Evolutionary conservation across 2,888 invertebrate species (phyloP), one percentile per base, ranked within the genome.

Genomic region (Drosophila anomelani): DNA sequence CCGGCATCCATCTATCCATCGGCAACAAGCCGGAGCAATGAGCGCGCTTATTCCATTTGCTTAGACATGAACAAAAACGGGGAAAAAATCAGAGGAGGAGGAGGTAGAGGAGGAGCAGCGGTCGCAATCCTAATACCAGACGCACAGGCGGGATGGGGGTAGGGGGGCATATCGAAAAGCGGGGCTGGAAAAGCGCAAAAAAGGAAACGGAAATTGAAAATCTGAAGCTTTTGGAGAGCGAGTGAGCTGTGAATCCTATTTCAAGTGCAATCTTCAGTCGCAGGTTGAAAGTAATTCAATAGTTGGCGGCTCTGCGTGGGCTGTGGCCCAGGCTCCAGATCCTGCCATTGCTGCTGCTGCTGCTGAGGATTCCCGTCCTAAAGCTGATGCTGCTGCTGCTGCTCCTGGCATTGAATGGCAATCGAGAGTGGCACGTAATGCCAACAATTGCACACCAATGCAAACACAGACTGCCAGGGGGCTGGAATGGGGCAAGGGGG

Each of bases 341-440:
- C 57, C 44, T 8, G 20, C 46, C 34, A 26, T 29, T 32, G 34
- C 34, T 34, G 20, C 57, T 7, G 32, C 39, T 13, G 41, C 36
- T 51, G 64, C 64, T 49, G 64, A 43, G 64, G 64, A 66, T 64
- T 64, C 64, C 49, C 38, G 34, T 43, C 20, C 64, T 66, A 43
- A 63, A 64, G 49, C 64, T 63, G 64, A 64, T 47, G 46, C 46
- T 47, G 46, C 46, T 47, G 46, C 46, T 46, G 51, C 58, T 70
- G 66, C 71, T 74, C 15, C 54, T 75, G 80, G 78, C 76, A 89
- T 86, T 86, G 88, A 89, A 89, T 85, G 86, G 79, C 86, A 86
- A 88, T 87, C 83, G 90, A 88, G 87, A 89, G 82, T 80, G 89
- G 90, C 90, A 90, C 89, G 90, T 90, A 90, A 90, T 90, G 88